Conservation (phyloP, 2,888 invertebrate species). For the Operophtera brumata region DNA sequence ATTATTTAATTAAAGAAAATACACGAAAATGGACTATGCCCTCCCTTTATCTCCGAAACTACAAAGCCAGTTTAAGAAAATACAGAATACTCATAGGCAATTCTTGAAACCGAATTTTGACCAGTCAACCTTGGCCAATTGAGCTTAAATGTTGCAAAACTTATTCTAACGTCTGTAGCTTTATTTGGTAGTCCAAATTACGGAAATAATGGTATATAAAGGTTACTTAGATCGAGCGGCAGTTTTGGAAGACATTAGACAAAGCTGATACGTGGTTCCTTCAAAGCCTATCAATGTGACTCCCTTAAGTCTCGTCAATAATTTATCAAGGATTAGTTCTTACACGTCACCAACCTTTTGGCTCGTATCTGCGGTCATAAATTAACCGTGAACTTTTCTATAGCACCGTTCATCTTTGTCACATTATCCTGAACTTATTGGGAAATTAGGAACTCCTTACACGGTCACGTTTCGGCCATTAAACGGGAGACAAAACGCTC, state of each 20-base stretch:
- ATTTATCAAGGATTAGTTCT: conserved; percentile 46
- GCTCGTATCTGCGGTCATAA: conserved; percentile 49
- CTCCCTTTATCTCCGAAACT: no score
- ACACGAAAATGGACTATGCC: no score
- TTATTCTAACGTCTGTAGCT: no score
- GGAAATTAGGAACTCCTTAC: conserved; percentile 67
- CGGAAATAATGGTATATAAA: no score
- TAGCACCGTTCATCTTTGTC: conserved; percentile 66
- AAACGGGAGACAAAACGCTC: conserved; percentile 74
- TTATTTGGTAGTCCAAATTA: no score
- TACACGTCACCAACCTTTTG: conserved; percentile 42
- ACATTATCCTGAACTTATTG: conserved; percentile 66
- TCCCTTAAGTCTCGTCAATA: conserved; percentile 15
- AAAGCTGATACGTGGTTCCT: not conserved
- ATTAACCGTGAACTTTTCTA: conserved; percentile 59
- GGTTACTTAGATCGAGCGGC: not conserved
- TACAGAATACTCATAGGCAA: no score
- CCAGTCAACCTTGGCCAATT: no score
- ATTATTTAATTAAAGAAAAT: no score
- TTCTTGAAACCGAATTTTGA: no score
- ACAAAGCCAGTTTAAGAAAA: no score
- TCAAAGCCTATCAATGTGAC: not conserved
- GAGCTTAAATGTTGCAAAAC: no score
- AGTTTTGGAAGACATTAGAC: not conserved
- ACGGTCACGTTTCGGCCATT: conserved; percentile 78